A percentile compares a stretch with the other conserved stretches of the same genome.
These are phyloP conservation scores for Poecilia gillii DNA, from an alignment of 2,797 vertebrate species.

Conservation along the genomic window DNA sequence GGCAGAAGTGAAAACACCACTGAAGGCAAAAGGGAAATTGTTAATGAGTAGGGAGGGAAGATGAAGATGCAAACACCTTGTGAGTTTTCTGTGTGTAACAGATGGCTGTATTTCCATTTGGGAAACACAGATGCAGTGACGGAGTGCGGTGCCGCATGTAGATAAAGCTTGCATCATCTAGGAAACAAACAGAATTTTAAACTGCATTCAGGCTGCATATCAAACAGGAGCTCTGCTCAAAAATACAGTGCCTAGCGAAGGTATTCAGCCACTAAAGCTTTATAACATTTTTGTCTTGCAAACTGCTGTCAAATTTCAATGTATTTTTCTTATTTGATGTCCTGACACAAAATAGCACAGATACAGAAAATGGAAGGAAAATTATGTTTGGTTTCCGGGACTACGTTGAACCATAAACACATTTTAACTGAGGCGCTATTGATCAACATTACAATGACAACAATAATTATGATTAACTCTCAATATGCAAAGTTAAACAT, in stretches of 20 bases:
- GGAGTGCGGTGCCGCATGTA: slow-evolving; percentile 39
- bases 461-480: not conserved
- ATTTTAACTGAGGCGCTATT: not conserved
- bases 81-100: slow-evolving; percentile 52
- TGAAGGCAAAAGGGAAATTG: slow-evolving; percentile 65
- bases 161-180: slow-evolving; percentile 43
- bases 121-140: slow-evolving; percentile 45
- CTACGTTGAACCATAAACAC: not conserved
- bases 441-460: not conserved
- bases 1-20: slow-evolving; percentile 17
- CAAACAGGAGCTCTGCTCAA: not conserved
- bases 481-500: not conserved
- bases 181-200: slow-evolving; percentile 16
- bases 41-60: slow-evolving; percentile 58
- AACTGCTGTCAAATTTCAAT: not conserved
- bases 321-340: not conserved
- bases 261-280: not conserved
- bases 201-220: not conserved
- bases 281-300: not conserved
- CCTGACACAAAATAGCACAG: not conserved
- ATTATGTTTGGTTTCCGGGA: not conserved
- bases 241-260: not conserved
- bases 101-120: slow-evolving; percentile 61
- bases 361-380: not conserved
- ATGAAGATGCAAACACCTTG: slow-evolving; percentile 62